Conservation (phyloP, 2,113 vertebrate genomes). For the Dicaeum eximium region DNA sequence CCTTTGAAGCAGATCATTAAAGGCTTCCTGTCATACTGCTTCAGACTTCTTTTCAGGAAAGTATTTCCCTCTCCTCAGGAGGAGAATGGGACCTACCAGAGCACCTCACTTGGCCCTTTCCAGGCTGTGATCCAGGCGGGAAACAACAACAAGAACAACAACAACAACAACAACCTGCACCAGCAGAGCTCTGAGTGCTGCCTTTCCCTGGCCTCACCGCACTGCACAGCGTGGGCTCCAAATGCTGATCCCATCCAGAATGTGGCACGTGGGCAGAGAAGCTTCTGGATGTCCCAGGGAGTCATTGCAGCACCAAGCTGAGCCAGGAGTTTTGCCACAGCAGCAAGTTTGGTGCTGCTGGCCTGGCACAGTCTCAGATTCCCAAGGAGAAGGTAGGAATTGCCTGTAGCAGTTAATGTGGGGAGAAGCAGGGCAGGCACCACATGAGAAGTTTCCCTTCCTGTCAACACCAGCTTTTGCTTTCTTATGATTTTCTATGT, state of each 20-base stretch:
- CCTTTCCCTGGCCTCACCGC: background rate
- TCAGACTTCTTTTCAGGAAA: conserved; percentile 56
- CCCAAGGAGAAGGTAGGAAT: rapidly evolving
- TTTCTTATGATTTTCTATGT: background rate
- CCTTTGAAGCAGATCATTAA: conserved; percentile 46
- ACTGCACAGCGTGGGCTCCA: rapidly evolving
- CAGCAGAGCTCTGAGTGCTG: background rate
- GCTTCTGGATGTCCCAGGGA: background rate
- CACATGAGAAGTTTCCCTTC: background rate
- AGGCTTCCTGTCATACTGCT: conserved; percentile 45
- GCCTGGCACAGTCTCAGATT: background rate
- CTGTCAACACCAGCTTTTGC: background rate
- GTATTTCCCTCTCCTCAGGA: background rate
- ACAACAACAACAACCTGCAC: background rate
- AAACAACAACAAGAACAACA: background rate
- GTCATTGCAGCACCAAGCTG: rapidly evolving
- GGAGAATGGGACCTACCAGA: background rate
- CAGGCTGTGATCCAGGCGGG: background rate
- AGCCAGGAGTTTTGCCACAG: background rate
- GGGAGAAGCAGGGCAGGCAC: background rate
- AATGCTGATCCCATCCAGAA: background rate
- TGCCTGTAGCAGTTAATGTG: background rate
- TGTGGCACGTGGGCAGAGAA: background rate
- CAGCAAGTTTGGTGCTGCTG: background rate
- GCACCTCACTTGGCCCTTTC: background rate